phyloP scores from a whole-genome alignment of 1,140 invertebrate genomes.

The Trichonephila clavata region DNA sequence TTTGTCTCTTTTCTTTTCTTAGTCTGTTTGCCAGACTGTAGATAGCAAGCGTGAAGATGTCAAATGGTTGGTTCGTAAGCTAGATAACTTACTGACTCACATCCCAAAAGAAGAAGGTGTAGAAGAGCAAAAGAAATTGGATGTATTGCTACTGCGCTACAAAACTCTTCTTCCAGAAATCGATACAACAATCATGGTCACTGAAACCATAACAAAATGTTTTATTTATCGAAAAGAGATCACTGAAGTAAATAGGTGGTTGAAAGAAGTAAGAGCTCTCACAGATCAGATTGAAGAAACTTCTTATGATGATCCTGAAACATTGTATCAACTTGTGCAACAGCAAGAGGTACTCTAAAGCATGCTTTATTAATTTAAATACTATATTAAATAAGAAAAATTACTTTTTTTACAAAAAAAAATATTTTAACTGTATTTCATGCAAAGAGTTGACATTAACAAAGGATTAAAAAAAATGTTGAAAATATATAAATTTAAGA shows the following conservation, averaged over 20 bases:
- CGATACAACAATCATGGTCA: conserved; percentile 94
- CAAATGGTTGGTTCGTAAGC: conserved; percentile 95
- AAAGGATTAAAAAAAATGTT: no score
- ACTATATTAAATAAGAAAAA: background rate
- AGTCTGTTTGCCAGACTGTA: conserved; percentile 94
- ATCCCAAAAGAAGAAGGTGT: conserved; percentile 89
- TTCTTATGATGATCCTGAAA: conserved; percentile 70
- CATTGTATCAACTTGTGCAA: conserved; percentile 83
- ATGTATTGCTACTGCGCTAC: conserved; percentile 91
- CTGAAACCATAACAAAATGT: conserved; percentile 94
- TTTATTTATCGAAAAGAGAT: conserved; percentile 94
- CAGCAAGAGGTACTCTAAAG: conserved; percentile 86
- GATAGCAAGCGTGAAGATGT: conserved; percentile 94
- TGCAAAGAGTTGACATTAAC: no score
- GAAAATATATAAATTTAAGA: no score
- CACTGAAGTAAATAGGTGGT: conserved; percentile 85
- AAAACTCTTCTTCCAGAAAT: conserved; percentile 95
- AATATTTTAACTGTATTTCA: no score
- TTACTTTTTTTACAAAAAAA: background rate
- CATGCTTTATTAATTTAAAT: background rate
- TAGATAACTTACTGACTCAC: conserved; percentile 89
- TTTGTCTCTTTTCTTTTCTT: conserved; percentile 78
- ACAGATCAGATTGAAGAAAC: conserved; percentile 67
- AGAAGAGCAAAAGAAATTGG: conserved; percentile 87
- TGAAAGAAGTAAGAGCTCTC: conserved; percentile 79